Conservation (phyloP, 2,888 invertebrate genomes). For the Lithophane semibrunnea region DNA sequence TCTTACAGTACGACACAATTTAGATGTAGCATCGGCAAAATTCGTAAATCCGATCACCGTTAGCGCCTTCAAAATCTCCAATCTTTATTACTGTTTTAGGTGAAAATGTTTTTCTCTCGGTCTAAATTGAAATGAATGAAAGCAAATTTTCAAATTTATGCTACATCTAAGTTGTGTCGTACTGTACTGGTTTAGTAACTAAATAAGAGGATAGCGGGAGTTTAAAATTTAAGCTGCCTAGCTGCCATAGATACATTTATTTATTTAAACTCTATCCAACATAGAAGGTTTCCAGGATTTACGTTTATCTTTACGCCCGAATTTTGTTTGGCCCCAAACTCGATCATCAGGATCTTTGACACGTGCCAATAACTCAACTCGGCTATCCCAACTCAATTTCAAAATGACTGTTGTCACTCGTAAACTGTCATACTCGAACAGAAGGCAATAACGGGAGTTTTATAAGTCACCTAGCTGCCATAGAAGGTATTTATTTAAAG, state of each 20-base stretch:
- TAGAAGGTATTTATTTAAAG: not conserved
- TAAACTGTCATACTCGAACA: not conserved
- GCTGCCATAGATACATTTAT: not conserved
- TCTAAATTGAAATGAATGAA: too few relatives aligned
- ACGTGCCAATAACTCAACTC: not conserved
- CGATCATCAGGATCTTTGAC: not conserved
- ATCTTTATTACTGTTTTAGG: too few relatives aligned
- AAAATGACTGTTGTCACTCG: not conserved
- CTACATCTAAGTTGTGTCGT: too few relatives aligned
- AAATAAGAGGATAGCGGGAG: not conserved
- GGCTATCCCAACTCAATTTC: not conserved
- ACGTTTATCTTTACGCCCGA: not conserved
- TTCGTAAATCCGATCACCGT: too few relatives aligned
- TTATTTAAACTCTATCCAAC: not conserved
- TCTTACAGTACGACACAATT: too few relatives aligned
- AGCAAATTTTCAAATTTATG: too few relatives aligned
- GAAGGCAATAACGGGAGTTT: conserved; percentile 1
- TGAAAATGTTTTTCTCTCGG: too few relatives aligned
- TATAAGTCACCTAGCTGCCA: not conserved
- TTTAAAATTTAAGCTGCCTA: not conserved
- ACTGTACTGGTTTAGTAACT: too few relatives aligned
- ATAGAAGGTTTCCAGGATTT: not conserved
- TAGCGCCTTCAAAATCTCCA: too few relatives aligned
- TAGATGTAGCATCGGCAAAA: too few relatives aligned
- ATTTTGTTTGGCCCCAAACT: not conserved